phyloP scores from a whole-genome alignment of 1,140 invertebrate species.

The Vollenhovia emeryi region DNA sequence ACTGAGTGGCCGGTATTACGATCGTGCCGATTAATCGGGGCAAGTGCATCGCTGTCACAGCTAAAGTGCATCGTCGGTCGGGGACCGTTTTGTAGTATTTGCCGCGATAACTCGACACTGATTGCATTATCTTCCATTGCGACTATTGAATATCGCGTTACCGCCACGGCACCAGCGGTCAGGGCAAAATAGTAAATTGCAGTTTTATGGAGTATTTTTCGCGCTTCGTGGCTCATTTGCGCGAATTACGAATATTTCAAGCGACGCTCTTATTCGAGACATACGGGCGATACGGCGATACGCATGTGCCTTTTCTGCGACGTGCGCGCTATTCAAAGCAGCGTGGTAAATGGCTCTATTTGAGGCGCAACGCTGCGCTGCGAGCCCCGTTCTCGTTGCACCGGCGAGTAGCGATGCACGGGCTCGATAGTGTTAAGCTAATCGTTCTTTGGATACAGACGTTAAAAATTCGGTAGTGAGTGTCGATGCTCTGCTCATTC shows the following conservation, averaged over 20 bases:
- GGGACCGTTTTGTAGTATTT: not conserved
- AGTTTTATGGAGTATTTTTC: not conserved
- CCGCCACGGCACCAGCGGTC: not conserved
- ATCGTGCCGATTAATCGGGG: not conserved
- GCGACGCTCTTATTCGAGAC: not conserved
- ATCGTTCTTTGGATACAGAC: not conserved
- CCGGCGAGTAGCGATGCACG: not conserved
- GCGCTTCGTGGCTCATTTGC: not conserved
- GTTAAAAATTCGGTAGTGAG: not conserved
- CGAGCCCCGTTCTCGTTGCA: not conserved
- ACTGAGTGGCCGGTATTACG: not conserved
- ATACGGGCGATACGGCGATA: not conserved
- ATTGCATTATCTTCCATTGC: constrained; percentile 5
- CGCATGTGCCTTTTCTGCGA: not conserved
- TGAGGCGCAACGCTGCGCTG: constrained; percentile 5
- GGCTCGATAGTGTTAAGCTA: not conserved
- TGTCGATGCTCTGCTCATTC: not conserved
- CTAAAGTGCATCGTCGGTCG: not conserved
- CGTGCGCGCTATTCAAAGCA: constrained; percentile 38
- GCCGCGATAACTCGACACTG: constrained; percentile 16
- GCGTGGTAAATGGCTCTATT: constrained; percentile 43
- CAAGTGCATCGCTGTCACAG: not conserved
- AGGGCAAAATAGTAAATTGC: not conserved
- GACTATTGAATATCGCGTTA: constrained; percentile 25
- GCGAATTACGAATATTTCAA: not conserved